Percentiles rank a stretch among this genome's conserved stretches.
Evolutionary conservation across 1,140 invertebrate genomes (phyloP).

Genomic region (Monochamus saltuarius): DNA sequence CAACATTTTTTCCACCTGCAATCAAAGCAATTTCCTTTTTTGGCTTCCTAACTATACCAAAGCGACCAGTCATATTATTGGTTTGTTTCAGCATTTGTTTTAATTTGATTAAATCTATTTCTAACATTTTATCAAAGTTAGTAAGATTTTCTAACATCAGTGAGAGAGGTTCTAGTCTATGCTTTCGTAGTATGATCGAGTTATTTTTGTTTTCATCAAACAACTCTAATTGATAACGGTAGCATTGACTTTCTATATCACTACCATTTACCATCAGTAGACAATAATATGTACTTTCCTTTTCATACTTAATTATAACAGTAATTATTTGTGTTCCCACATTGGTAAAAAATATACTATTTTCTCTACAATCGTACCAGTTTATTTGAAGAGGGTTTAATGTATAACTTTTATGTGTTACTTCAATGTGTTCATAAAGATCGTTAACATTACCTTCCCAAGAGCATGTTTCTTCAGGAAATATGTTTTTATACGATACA

Average conservation of each 20-base stretch:
- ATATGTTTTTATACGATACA: constrained; percentile 7
- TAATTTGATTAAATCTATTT: constrained; percentile 19
- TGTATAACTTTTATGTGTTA: constrained; percentile 14
- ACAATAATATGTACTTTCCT: constrained; percentile 12
- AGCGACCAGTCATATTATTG: constrained; percentile 12
- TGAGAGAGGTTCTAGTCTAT: constrained; percentile 17
- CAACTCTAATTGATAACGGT: constrained; percentile 30
- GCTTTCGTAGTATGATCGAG: constrained; percentile 25
- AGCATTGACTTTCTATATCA: constrained; percentile 30
- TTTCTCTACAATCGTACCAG: constrained; percentile 3
- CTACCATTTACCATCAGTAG: constrained; percentile 23
- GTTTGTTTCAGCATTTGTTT: constrained; percentile 18
- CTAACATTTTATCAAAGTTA: constrained; percentile 14
- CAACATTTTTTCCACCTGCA: constrained; percentile 1
- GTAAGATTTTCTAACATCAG: constrained; percentile 4
- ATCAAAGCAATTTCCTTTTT: constrained; percentile 29
- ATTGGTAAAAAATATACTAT: constrained; percentile 27
- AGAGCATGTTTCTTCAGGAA: constrained; percentile 13
- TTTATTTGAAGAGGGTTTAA: constrained; percentile 23
- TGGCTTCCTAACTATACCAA: constrained; percentile 29
- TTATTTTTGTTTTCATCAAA: constrained; percentile 20
- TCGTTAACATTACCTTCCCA: constrained; percentile 24
- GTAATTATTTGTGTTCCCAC: constrained; percentile 14
- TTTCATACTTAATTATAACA: constrained; percentile 22
- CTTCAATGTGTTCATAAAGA: constrained; percentile 17